Evolutionary conservation across 30 jellyfish, hydroid and myxozoan genomes (phyloP), one percentile per base, ranked within the genome.

Genomic region (Cassiopea andromeda): DNA sequence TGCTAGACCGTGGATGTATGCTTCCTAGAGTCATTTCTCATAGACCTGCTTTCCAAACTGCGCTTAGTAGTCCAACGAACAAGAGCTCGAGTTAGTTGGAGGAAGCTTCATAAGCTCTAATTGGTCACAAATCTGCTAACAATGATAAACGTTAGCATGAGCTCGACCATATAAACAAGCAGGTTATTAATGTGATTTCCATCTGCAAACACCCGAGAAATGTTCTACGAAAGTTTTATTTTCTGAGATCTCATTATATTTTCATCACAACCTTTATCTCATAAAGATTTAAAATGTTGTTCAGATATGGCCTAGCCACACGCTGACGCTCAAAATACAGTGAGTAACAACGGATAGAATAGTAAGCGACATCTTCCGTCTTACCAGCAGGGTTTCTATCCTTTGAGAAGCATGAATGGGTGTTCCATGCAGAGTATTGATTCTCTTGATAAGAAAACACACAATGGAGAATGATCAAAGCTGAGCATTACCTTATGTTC

Each of bases 201-300:
- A 1, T 45, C 69, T 48, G 89, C 59, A 80, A 80, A 80, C 13
- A 8, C 73, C 60, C 18, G 67, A 44, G 49, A 60, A 6, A 17
- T 80, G 48, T 47, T 80, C 72, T 58, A 80, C 60, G 49, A 19
- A 44, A 46, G 38, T 47, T 19, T 80, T 59, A 10, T 60, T 54
- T 80, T 46, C 18, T 16, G 79, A 59, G 16, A 80, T 80, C 89
- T 38, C 49, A 66, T 58, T 80, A 38, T 38, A 8, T 61, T 69
- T 50, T 7, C 38, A 60, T 60, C 44, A 69, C 69, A 17, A 1
- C 89, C 89, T 48, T 6, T 54, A 16, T 66, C 66, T 58, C 50
- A 19, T 18, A 27, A 47, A 60, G 73, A 54, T 58, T 80, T 38
- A 16, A 18, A 60, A 43, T 44, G 16, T 57, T 58, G 38, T n/a